Conservation (phyloP, 2,113 vertebrate genomes). For the Vulpes vulpes region DNA sequence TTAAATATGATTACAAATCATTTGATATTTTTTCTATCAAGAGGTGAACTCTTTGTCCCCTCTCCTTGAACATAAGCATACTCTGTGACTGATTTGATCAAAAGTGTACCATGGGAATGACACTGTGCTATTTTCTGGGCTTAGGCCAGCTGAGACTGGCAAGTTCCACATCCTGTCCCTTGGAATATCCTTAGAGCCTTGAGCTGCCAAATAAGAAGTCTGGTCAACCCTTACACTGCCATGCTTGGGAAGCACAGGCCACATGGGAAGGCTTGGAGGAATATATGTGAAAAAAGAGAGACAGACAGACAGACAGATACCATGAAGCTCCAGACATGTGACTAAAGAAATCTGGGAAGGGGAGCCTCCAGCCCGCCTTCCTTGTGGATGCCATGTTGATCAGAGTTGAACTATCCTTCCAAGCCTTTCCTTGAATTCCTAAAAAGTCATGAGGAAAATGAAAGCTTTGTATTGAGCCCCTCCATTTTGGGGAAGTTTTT, state of each 20-base stretch:
- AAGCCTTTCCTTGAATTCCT: slow-evolving; percentile 44
- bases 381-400: neutral
- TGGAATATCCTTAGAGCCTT: neutral
- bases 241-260: neutral
- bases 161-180: neutral
- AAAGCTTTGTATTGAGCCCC: neutral
- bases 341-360: neutral
- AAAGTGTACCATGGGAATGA: neutral
- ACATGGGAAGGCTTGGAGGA: neutral
- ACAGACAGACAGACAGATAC: neutral
- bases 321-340: neutral
- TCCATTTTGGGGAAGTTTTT: neutral
- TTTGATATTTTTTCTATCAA: neutral
- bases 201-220: neutral
- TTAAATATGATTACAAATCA: neutral
- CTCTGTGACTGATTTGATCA: neutral
- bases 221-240: neutral
- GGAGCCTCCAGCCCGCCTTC: neutral
- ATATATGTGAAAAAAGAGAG: neutral
- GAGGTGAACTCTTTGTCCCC: neutral
- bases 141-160: neutral
- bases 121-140: neutral
- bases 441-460: slow-evolving; percentile 12
- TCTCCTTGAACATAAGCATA: neutral
- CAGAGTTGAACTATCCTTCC: neutral